These are phyloP conservation scores for Neotragus moschatus DNA, from an alignment of 2,113 vertebrate species.

Conservation along the genomic window DNA sequence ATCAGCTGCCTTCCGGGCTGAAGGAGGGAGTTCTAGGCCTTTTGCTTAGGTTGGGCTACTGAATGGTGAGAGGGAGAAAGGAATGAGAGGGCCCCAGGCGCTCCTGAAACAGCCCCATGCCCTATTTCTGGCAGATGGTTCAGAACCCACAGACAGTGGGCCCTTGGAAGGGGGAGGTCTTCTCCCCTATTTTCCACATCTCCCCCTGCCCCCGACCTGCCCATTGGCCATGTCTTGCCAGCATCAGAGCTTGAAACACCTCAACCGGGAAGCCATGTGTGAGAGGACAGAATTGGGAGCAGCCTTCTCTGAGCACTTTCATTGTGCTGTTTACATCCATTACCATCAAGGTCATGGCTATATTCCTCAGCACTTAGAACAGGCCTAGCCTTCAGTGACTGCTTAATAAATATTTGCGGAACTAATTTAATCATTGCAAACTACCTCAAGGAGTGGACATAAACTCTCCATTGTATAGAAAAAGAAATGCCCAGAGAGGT, in stretches of 20 bases:
- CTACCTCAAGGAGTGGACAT: background rate
- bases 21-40: background rate
- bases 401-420: background rate
- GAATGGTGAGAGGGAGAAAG: background rate
- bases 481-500: background rate
- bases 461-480: background rate
- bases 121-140: background rate
- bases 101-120: background rate
- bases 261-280: background rate
- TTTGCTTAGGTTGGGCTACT: background rate
- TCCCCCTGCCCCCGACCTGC: fast-evolving
- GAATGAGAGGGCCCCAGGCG: background rate
- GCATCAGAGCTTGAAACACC: background rate
- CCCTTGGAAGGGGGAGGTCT: background rate
- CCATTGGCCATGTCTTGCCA: background rate
- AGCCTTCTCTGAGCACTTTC: background rate
- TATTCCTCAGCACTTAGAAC: background rate
- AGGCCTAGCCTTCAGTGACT: background rate
- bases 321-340: background rate
- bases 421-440: background rate
- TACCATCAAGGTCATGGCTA: background rate
- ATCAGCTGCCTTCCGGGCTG: background rate
- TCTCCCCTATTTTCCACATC: background rate
- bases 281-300: background rate
- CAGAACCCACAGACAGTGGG: background rate